Conservation (phyloP, 2,888 invertebrate species). For the Nomada goodeniana region DNA sequence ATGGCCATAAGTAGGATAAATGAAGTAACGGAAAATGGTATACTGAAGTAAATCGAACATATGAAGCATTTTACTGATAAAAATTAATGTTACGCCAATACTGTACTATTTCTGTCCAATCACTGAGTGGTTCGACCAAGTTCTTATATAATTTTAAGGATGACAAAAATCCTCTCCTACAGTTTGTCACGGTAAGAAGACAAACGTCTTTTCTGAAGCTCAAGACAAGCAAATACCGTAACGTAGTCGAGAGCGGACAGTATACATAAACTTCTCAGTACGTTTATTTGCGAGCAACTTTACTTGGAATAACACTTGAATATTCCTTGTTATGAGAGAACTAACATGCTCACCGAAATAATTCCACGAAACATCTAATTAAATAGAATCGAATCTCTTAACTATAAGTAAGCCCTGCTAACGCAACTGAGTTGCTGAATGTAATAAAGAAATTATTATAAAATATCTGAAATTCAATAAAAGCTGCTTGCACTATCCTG, state of each 20-base stretch:
- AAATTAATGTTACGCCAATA: not conserved
- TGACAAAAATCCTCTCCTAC: not conserved
- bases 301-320: not conserved
- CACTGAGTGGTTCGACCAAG: not conserved
- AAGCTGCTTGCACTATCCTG: too few species aligned
- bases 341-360: not conserved
- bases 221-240: slow-evolving; percentile 4
- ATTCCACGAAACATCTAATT: not conserved
- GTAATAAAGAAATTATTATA: too few species aligned
- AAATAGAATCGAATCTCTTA: not conserved
- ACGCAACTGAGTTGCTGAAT: too few species aligned
- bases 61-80: not conserved
- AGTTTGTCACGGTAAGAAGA: not conserved
- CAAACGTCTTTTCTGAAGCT: not conserved
- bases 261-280: not conserved
- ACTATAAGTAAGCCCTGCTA: too few species aligned
- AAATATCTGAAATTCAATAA: too few species aligned
- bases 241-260: slow-evolving; percentile 1
- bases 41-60: not conserved
- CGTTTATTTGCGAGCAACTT: slow-evolving; percentile 24
- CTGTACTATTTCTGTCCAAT: not conserved
- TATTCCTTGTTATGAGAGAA: not conserved
- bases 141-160: slow-evolving; percentile 13
- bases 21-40: too few species aligned
- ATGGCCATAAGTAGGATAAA: too few species aligned